These are phyloP conservation scores for Saturnia japonica DNA, from an alignment of 2,888 invertebrate species.

Conservation along the genomic window DNA sequence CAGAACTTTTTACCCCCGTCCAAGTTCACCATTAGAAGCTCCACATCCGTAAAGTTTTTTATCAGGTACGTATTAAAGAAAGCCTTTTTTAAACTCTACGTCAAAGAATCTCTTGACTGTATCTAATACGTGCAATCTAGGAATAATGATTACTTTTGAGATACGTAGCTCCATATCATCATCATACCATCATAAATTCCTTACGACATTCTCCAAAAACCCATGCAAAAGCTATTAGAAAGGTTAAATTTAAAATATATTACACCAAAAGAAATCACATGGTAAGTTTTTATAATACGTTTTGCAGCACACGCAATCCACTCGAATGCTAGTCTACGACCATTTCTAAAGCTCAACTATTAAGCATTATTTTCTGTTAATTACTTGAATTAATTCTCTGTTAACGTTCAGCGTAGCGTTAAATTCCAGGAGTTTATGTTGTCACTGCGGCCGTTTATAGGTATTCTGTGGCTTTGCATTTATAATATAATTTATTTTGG, in stretches of 20 bases:
- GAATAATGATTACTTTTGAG: not conserved
- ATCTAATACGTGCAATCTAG: not conserved
- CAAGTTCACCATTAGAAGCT: no score
- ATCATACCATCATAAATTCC: no score
- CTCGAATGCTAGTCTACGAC: not conserved
- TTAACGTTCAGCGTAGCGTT: constrained; percentile 7
- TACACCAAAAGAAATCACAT: not conserved
- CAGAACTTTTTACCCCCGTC: no score
- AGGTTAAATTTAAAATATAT: not conserved
- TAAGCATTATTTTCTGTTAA: constrained; percentile 18
- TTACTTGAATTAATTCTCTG: constrained; percentile 11
- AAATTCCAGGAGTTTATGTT: constrained; percentile 13
- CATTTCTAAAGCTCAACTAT: constrained; percentile 10
- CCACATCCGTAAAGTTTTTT: no score
- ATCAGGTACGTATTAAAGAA: no score
- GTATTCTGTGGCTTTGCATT: constrained; percentile 9
- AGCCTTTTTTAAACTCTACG: not conserved
- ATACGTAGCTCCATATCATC: no score
- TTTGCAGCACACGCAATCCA: not conserved
- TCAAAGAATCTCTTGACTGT: not conserved
- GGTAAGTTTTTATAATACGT: not conserved
- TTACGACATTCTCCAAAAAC: no score
- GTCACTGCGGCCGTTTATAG: constrained; percentile 11
- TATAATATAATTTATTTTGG: constrained; percentile 6
- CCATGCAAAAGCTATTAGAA: no score